phyloP scores from a whole-genome alignment of 1,140 invertebrate species.

The Bombus sibiricus region DNA sequence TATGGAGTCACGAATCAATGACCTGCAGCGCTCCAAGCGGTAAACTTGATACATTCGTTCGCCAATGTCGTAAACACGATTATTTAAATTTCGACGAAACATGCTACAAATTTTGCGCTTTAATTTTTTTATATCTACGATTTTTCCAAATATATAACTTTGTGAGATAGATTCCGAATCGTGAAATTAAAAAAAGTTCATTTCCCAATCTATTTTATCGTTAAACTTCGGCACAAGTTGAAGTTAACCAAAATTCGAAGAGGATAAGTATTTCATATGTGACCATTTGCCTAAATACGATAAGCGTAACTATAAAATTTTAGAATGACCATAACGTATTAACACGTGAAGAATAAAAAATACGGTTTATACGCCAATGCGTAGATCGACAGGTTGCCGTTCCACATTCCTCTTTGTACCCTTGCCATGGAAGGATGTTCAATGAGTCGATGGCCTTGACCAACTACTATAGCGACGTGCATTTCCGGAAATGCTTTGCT shows the following conservation, averaged over 20 bases:
- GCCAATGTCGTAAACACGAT: slow-evolving; percentile 13
- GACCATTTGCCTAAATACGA: neutral
- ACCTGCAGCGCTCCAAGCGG: slow-evolving; percentile 25
- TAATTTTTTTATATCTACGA: neutral
- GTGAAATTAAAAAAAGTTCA: neutral
- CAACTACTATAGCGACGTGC: slow-evolving; percentile 23
- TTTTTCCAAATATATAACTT: neutral
- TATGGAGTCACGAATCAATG: neutral
- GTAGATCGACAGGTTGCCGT: slow-evolving; percentile 31
- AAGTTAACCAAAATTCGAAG: neutral
- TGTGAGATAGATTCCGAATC: neutral
- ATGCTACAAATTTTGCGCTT: neutral
- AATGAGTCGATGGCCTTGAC: slow-evolving; percentile 53
- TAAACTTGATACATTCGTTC: slow-evolving; percentile 3
- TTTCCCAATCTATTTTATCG: too few relatives aligned
- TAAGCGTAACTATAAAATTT: too few relatives aligned
- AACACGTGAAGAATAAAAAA: neutral
- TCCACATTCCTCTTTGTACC: slow-evolving; percentile 46
- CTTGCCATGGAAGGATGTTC: slow-evolving; percentile 39
- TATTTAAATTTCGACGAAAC: neutral
- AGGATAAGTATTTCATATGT: neutral
- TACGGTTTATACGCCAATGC: neutral
- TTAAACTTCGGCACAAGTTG: too few relatives aligned
- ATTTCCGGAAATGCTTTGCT: slow-evolving; percentile 40
- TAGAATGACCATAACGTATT: too few relatives aligned